Percentiles rank a stretch among this genome's conserved stretches.
Conservation (phyloP, 2,113 vertebrate species). For the Melierax canorus region DNA sequence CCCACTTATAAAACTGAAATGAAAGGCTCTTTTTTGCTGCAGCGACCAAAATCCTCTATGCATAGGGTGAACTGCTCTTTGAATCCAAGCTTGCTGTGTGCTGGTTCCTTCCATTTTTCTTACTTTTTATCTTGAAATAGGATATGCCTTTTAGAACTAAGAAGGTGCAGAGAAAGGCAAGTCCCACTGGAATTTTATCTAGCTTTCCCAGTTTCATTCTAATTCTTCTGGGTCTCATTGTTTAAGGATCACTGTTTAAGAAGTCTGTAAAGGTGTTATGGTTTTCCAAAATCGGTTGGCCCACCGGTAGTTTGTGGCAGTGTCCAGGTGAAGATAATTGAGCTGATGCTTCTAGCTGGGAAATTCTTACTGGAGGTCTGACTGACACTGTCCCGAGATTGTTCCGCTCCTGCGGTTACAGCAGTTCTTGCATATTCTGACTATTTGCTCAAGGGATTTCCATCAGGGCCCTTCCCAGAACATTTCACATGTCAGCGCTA, state of each 20-base stretch:
- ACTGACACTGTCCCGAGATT: accelerated
- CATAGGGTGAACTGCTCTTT: background rate
- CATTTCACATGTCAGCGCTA: background rate
- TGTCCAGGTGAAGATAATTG: background rate
- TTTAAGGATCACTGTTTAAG: background rate
- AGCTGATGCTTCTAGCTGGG: background rate
- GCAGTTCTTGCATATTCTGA: background rate
- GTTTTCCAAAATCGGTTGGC: background rate
- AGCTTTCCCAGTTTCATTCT: background rate
- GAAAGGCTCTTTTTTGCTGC: background rate
- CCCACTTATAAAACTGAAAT: accelerated
- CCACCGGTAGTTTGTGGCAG: background rate
- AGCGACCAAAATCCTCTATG: background rate
- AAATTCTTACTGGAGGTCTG: background rate
- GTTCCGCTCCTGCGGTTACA: background rate
- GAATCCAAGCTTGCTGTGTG: background rate
- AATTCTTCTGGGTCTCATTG: background rate
- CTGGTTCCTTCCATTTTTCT: background rate
- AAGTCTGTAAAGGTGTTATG: background rate
- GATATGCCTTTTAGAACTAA: background rate
- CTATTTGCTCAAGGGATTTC: background rate
- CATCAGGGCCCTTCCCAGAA: background rate
- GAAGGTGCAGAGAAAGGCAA: background rate
- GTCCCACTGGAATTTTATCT: background rate
- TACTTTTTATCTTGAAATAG: background rate